Conservation (phyloP, 2,113 vertebrate genomes). For the Sebastes fasciatus region DNA sequence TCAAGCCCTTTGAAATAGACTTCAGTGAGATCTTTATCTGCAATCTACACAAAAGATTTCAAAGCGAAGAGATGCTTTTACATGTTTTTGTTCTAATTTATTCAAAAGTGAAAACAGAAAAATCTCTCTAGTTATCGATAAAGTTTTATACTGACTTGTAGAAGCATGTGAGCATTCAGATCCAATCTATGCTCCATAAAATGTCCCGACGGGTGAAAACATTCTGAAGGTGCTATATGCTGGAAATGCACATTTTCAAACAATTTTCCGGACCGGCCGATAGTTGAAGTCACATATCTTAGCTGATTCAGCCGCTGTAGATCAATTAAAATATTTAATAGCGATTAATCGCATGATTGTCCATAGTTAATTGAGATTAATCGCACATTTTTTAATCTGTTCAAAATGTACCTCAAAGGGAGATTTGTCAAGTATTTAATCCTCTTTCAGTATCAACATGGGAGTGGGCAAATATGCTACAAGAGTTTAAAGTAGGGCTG, state of each 20-base stretch:
- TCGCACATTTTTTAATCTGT: too few species aligned
- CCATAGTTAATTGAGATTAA: too few species aligned
- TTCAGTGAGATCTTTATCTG: neutral
- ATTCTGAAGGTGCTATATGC: too few species aligned
- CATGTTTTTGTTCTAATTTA: neutral
- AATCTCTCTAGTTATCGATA: neutral
- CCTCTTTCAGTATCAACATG: too few species aligned
- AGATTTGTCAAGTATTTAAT: too few species aligned
- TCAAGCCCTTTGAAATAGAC: too few species aligned
- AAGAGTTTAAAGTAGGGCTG: too few species aligned
- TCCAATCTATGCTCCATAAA: neutral
- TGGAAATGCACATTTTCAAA: neutral
- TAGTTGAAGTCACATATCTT: neutral
- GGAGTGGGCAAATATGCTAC: too few species aligned
- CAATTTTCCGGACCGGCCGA: too few species aligned
- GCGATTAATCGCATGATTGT: too few species aligned
- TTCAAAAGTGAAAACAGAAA: neutral
- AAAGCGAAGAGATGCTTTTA: neutral
- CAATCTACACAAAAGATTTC: neutral
- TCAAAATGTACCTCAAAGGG: too few species aligned
- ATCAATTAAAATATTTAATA: too few species aligned
- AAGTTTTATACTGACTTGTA: neutral
- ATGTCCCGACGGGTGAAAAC: conserved; percentile 1
- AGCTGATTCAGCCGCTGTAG: neutral
- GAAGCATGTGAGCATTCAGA: neutral